Percentiles rank a stretch among this genome's conserved stretches.
phyloP scores from a whole-genome alignment of 2,797 vertebrate genomes.

The Sebastiscus albofasciatus region DNA sequence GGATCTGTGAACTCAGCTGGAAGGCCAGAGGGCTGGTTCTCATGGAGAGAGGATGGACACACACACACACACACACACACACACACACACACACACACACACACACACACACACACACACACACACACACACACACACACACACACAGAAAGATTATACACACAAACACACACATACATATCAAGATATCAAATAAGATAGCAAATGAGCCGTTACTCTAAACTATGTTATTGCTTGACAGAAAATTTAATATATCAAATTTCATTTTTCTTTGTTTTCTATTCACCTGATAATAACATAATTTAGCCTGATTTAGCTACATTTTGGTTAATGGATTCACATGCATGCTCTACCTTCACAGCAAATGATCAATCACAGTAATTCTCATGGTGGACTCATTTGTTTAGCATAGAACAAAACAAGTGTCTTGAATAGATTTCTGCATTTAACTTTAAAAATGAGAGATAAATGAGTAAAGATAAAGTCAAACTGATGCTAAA shows the following conservation, averaged over 20 bases:
- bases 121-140: neutral
- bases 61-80: neutral
- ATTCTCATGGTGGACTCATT: neutral
- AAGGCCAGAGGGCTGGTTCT: constrained; percentile 76
- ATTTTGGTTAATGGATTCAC: neutral
- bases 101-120: constrained; percentile 2
- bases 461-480: neutral
- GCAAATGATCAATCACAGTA: neutral
- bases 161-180: constrained; percentile 1
- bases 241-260: neutral
- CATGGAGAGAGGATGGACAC: constrained; percentile 66
- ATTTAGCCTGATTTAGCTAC: neutral
- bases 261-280: neutral
- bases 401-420: neutral
- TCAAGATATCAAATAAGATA: neutral
- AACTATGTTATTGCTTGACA: neutral
- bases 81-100: constrained; percentile 1
- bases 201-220: neutral
- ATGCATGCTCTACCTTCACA: neutral
- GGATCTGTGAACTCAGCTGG: constrained; percentile 83
- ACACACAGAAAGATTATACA: neutral
- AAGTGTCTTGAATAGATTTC: neutral
- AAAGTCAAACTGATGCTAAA: neutral
- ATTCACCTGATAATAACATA: neutral
- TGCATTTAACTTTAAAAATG: neutral